These are phyloP conservation scores for Drosophila vallismaia DNA, from an alignment of 2,888 invertebrate species.

Conservation along the genomic window DNA sequence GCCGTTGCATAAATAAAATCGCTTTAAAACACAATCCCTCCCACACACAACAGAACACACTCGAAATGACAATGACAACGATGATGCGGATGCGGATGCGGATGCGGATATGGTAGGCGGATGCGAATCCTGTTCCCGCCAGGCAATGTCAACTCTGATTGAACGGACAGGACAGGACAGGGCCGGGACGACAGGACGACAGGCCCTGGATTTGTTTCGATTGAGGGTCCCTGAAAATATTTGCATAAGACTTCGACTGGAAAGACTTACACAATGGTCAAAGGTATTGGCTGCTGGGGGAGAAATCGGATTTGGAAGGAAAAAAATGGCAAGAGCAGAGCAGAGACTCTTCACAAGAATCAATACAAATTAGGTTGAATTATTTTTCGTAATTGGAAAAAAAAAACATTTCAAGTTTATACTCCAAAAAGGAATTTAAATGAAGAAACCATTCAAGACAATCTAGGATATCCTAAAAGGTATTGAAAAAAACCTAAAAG, in stretches of 20 bases:
- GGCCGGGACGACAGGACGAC: not conserved
- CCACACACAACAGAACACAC: not conserved
- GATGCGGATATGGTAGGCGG: constrained; percentile 1
- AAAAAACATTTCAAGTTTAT: not conserved
- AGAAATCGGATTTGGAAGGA: constrained; percentile 23
- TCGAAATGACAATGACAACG: constrained; percentile 32
- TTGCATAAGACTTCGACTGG: constrained; percentile 60
- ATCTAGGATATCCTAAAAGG: too few relatives aligned
- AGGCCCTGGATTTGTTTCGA: constrained; percentile 20
- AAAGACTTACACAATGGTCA: constrained; percentile 36
- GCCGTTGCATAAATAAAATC: constrained; percentile 76
- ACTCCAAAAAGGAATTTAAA: not conserved
- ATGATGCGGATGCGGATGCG: constrained; percentile 16
- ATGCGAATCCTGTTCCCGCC: constrained; percentile 21
- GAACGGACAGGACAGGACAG: constrained; percentile 30
- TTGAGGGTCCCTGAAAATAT: constrained; percentile 58
- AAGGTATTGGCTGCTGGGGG: not conserved
- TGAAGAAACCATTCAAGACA: not conserved
- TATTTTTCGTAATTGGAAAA: constrained; percentile 22
- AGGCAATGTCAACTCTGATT: constrained; percentile 57
- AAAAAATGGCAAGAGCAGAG: constrained; percentile 14
- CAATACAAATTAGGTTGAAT: constrained; percentile 31
- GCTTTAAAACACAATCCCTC: constrained; percentile 58
- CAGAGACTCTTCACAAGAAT: constrained; percentile 14
- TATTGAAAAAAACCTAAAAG: not conserved